phyloP scores from a whole-genome alignment of 2,797 vertebrate genomes.

The Cynodonichthys magdalenae region DNA sequence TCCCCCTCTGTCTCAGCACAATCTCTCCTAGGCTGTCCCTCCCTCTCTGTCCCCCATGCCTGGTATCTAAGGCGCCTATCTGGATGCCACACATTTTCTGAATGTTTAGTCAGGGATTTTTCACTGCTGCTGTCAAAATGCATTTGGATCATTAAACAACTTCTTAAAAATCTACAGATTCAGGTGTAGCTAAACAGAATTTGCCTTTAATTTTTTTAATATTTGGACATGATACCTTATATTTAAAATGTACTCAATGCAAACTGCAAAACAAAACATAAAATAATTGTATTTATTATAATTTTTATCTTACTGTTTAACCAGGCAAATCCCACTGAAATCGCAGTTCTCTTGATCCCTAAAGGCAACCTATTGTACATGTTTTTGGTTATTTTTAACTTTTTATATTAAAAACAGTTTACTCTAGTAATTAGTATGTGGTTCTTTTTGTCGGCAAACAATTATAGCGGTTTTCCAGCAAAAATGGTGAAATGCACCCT shows the following conservation, averaged over 20 bases:
- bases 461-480: too few relatives aligned
- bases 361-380: too few relatives aligned
- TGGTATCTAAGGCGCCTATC: constrained; percentile 64
- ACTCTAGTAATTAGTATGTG: too few relatives aligned
- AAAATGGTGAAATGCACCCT: too few relatives aligned
- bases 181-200: neutral
- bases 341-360: too few relatives aligned
- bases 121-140: constrained; percentile 37
- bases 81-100: constrained; percentile 72
- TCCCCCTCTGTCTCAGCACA: constrained; percentile 36
- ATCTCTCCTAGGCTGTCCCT: constrained; percentile 31
- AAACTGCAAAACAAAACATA: too few relatives aligned
- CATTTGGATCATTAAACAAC: constrained; percentile 18
- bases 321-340: too few relatives aligned
- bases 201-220: neutral
- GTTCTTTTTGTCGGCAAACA: too few relatives aligned
- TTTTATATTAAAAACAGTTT: too few relatives aligned
- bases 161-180: constrained; percentile 6
- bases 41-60: constrained; percentile 27
- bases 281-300: too few relatives aligned
- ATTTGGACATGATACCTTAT: neutral
- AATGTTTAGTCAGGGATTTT: constrained; percentile 66
- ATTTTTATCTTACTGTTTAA: too few relatives aligned
- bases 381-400: too few relatives aligned
- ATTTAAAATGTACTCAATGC: neutral